Evolutionary conservation across 2,113 vertebrate genomes (phyloP), one percentile per base, ranked within the genome.

Genomic region (Myanophis thanlyinensis): DNA sequence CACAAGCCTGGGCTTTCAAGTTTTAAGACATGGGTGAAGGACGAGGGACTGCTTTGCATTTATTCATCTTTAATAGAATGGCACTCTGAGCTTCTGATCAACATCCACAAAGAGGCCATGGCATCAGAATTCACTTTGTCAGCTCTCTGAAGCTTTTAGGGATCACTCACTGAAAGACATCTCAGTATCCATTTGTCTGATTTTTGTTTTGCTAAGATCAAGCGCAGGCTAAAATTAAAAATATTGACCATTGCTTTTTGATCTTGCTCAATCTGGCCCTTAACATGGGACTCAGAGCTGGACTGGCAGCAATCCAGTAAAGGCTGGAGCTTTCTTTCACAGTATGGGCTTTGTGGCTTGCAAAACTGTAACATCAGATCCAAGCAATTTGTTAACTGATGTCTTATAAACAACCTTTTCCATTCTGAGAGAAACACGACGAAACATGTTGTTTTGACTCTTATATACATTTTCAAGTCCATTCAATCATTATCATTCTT

Each of bases 1-100:
- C 35, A 20, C 12, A 59, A 62, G 30, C 52, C n/a, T 5, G 27
- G 44, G 23, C 40, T 54, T 4, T n/a, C 15, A 18, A 80, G 44
- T 80, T 22, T 80, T 22, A 80, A 80, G 73, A 40, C 73, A 4
- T 22, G 35, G 18, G 18, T 80, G 73, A 22, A 80, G 18, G 40
- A 27, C 3, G 23, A 87, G 3, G 5, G 27, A 59, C 84, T 10
- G 25, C 12, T 62, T 95, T 95, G 91, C 94, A 94, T 87, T 92
- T 87, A 89, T 49, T 0, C 92, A 90, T 94, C 93, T 59, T 87
- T 73, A 89, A 0, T 30, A 85, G 88, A 92, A 84, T 92, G 95
- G 94, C 92, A 93, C 51, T 46, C 88, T 94, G 25, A 5, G 0
- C 94, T 96, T 96, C 96, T 92, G 95, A 94, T 94, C 35, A 80